Conservation (phyloP, 2,113 vertebrate genomes). For the Lepus americanus region DNA sequence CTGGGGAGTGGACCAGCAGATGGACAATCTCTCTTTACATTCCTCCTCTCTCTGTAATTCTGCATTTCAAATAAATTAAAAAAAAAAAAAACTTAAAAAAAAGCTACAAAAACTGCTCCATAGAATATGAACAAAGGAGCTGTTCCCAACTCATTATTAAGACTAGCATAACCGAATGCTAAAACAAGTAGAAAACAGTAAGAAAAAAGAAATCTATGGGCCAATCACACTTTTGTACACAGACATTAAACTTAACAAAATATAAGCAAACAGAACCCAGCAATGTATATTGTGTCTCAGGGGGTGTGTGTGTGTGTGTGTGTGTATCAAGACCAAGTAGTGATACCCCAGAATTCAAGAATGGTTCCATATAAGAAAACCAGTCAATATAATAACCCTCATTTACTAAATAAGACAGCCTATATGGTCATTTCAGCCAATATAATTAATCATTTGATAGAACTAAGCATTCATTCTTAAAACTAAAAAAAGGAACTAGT, state of each 20-base stretch:
- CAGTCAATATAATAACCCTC: background rate
- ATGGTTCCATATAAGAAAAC: slow-evolving; percentile 22
- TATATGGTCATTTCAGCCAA: slow-evolving; percentile 37
- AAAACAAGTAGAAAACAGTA: background rate
- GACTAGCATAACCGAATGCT: background rate
- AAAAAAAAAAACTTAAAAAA: no score
- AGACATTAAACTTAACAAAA: slow-evolving; percentile 21
- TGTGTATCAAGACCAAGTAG: background rate
- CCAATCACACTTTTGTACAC: background rate
- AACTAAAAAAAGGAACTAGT: background rate
- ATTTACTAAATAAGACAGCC: slow-evolving; percentile 10
- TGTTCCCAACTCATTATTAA: background rate
- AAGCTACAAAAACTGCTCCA: slow-evolving; percentile 20
- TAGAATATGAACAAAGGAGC: background rate
- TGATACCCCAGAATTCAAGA: slow-evolving; percentile 22
- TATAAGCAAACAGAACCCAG: background rate
- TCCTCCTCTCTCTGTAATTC: no score
- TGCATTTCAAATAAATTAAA: no score
- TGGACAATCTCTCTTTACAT: no score
- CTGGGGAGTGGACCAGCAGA: no score
- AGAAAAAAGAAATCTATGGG: slow-evolving; percentile 9
- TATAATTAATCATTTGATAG: background rate
- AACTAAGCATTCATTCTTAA: slow-evolving; percentile 35
- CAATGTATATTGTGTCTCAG: background rate
- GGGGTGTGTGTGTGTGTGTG: background rate